phyloP scores from a whole-genome alignment of 2,888 invertebrate species.

The Strigamia transsilvanica region DNA sequence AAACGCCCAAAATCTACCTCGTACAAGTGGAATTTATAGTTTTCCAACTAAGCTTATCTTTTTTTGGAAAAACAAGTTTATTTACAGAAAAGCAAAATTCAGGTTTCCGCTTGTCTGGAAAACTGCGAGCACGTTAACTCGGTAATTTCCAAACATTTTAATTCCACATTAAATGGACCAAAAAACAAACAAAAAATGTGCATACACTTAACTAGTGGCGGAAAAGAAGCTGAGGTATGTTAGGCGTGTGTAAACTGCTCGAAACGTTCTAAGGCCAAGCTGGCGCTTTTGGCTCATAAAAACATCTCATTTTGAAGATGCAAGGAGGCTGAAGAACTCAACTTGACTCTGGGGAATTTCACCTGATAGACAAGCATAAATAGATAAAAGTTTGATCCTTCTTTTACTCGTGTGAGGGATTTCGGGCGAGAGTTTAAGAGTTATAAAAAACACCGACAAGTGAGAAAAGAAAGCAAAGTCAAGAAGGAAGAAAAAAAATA shows the following conservation, averaged over 20 bases:
- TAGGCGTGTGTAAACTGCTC: not conserved
- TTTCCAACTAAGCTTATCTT: no score
- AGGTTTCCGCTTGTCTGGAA: no score
- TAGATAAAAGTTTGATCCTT: constrained; percentile 24
- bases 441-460: no score
- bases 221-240: not conserved
- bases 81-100: no score
- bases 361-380: constrained; percentile 26
- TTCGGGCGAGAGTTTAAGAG: not conserved
- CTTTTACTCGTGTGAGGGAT: not conserved
- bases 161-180: no score
- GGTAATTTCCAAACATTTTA: no score
- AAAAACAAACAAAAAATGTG: no score
- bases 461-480: not conserved
- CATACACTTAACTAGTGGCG: not conserved
- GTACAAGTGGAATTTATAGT: no score
- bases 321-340: constrained; percentile 24
- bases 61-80: no score
- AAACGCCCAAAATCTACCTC: no score
- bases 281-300: constrained; percentile 7
- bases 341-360: constrained; percentile 19
- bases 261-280: not conserved
- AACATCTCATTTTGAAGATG: constrained; percentile 23
- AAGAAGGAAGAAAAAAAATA: no score
- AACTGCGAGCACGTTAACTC: no score